These are phyloP conservation scores for Caenorhabditis sp. DNA, from an alignment of 2,888 invertebrate species.

Conservation along the genomic window DNA sequence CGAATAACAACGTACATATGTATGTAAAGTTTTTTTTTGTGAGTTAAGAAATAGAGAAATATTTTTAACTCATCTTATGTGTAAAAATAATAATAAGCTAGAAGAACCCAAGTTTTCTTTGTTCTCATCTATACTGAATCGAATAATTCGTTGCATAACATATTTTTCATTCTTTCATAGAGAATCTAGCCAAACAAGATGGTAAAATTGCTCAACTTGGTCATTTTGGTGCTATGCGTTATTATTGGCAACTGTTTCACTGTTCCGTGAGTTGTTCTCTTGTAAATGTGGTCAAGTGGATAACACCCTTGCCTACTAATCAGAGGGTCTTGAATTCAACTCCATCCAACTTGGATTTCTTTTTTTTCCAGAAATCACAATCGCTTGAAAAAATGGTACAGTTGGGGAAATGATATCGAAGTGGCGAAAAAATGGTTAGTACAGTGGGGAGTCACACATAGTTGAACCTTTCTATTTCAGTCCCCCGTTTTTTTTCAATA, in stretches of 20 bases:
- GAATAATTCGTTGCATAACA: too few species aligned
- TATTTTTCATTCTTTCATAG: too few species aligned
- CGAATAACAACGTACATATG: slow-evolving; percentile 8
- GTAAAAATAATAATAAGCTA: too few species aligned
- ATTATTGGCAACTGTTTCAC: neutral
- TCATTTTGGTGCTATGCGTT: slow-evolving; percentile 15
- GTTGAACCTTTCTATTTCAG: neutral
- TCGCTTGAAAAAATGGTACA: slow-evolving; percentile 38
- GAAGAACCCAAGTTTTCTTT: too few species aligned
- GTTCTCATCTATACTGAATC: too few species aligned
- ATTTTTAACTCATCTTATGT: too few species aligned
- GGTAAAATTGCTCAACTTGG: slow-evolving; percentile 26
- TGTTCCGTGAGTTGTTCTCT: slow-evolving; percentile 1
- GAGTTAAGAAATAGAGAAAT: too few species aligned
- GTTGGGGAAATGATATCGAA: slow-evolving; percentile 34
- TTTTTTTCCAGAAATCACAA: neutral
- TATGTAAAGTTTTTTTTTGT: too few species aligned
- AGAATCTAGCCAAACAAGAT: neutral
- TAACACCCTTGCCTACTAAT: too few species aligned
- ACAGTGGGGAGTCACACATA: too few species aligned
- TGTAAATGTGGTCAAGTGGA: too few species aligned
- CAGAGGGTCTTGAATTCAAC: too few species aligned
- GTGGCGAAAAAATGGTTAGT: slow-evolving; percentile 38
- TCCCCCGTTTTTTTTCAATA: neutral
- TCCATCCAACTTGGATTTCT: neutral